Percentiles rank a stretch among this genome's conserved stretches.
Evolutionary conservation across 1,140 invertebrate species (phyloP).

Genomic region (Aphis gossypii): DNA sequence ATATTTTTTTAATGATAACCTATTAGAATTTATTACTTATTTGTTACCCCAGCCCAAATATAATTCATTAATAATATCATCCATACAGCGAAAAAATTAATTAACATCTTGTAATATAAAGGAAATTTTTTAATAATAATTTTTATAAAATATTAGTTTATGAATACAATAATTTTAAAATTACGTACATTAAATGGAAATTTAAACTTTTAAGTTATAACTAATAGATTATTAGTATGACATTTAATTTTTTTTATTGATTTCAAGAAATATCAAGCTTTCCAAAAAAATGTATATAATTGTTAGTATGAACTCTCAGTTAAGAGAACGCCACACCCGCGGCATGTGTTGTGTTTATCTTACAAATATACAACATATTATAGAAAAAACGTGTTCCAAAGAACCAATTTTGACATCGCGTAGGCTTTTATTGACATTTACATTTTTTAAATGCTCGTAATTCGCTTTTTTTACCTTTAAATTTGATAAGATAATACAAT

Average conservation of each 20-base stretch:
- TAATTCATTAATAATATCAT: neutral
- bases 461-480: too few species aligned
- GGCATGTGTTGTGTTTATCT: neutral
- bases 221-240: neutral
- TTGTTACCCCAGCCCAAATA: too few species aligned
- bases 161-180: slow-evolving; percentile 11
- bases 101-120: neutral
- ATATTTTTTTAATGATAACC: too few species aligned
- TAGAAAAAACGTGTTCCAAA: too few species aligned
- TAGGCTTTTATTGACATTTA: too few species aligned
- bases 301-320: neutral
- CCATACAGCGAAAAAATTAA: neutral
- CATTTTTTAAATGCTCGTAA: too few species aligned
- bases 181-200: neutral
- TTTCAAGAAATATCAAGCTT: neutral
- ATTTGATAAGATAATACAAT: too few species aligned
- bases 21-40: too few species aligned
- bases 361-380: neutral
- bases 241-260: neutral
- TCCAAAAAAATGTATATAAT: neutral
- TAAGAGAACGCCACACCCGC: neutral
- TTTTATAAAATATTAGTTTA: neutral
- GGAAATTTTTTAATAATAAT: neutral
- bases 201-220: neutral
- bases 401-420: too few species aligned